Evolutionary conservation across 2,888 invertebrate genomes (phyloP).

Genomic region (Lepidonotus clava): DNA sequence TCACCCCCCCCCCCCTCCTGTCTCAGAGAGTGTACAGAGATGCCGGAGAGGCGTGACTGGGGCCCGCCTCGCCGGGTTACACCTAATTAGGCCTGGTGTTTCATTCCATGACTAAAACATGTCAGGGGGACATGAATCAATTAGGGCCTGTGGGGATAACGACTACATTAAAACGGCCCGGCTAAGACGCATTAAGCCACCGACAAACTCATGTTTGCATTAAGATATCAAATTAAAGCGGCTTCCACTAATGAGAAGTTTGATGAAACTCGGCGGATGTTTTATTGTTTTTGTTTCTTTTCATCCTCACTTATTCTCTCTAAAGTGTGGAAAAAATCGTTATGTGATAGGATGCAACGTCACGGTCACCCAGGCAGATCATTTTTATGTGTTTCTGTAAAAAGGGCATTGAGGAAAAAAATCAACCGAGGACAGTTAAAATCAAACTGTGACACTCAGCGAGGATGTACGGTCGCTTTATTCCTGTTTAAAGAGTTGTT

Average conservation of each 20-base stretch:
- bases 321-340: too few species aligned
- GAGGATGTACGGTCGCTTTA: too few species aligned
- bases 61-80: neutral
- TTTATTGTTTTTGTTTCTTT: too few species aligned
- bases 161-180: conserved; percentile 34
- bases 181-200: conserved; percentile 46
- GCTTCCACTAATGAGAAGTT: neutral
- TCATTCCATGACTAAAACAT: conserved; percentile 44
- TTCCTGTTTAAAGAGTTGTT: too few species aligned
- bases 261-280: conserved; percentile 24
- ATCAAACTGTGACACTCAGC: too few species aligned
- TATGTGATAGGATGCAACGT: too few species aligned
- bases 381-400: too few species aligned
- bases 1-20: neutral
- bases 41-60: neutral
- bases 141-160: neutral
- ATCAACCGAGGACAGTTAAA: too few species aligned
- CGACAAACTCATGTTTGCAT: conserved; percentile 47
- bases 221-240: conserved; percentile 41
- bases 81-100: conserved; percentile 25
- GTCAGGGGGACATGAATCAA: conserved; percentile 29
- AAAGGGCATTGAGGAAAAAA: too few species aligned
- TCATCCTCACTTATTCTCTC: too few species aligned
- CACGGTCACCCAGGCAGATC: too few species aligned
- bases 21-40: neutral